Base-by-base conservation (phyloP, 2,888 invertebrate genomes). In the Dicyrtoma fusca region DNA sequence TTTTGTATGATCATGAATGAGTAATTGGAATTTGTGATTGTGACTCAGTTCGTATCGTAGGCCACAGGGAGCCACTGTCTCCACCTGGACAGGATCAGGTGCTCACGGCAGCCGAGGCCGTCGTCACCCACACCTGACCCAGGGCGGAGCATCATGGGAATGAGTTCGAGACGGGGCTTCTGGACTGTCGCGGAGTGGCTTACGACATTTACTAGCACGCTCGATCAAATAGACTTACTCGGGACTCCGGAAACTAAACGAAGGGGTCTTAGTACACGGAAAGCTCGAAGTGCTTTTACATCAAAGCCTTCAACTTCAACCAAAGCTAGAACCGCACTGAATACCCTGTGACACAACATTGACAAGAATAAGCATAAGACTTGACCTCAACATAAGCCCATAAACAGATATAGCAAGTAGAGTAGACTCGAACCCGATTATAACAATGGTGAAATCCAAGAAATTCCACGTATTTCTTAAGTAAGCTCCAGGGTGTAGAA, bases 381-480 rank as follows among this genome's bases (percentile, higher is more conserved):
- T 21, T 19, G 13, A 23, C 19, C 55, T 55, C 13, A 55, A 6
- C 26, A 55, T 47, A n/a, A 47, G 2, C 2, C 47, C 17, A 47
- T 47, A 47, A 2, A 47, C 47, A 47, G n/a, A n/a, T n/a, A n/a
- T n/a, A n/a, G n/a, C n/a, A n/a, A n/a, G n/a, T n/a, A 45, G 13
- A 45, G 13, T 45, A 87, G 86, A 6, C 4, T 11, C 85, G 83
- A 82, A 87, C 87, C 88, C 88, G 80, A 88, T 87, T 77, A 88
- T 85, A 81, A 88, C 88, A 80, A 88, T 88, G 77, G 87, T 78
- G 55, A 81, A 81, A 85, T 88, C 88, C 81, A 88, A 84, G 73
- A 87, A 84, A 82, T 88, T 88, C 88, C 88, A 88, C 76, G 86
- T 87, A 82, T 86, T 87, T 74, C 88, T 83, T 63, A 88, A 83